Percentiles rank a stretch among this genome's conserved stretches.
Conservation (phyloP, 1,140 invertebrate species). For the Bombus consobrinus region DNA sequence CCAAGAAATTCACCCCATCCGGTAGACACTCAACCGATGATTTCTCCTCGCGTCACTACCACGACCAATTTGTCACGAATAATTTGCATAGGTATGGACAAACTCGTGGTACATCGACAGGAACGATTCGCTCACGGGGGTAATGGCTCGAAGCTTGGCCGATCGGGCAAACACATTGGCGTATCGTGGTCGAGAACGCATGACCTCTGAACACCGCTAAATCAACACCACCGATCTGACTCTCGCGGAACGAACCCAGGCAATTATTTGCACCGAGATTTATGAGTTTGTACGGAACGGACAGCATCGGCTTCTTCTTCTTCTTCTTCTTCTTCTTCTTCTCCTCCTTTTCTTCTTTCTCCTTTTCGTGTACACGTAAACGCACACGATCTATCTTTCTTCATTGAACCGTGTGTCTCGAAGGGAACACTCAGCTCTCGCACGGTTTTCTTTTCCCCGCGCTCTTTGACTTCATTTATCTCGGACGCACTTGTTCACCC, state of each 20-base stretch:
- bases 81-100: background rate
- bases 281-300: slow-evolving; percentile 78
- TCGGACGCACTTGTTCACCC: slow-evolving; percentile 65
- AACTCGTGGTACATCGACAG: background rate
- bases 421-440: slow-evolving; percentile 6
- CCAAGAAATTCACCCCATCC: background rate
- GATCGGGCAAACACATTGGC: slow-evolving; percentile 56
- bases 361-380: background rate
- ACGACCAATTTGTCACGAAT: slow-evolving; percentile 14
- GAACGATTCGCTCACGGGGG: slow-evolving; percentile 5
- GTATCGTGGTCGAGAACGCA: slow-evolving; percentile 59
- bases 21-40: background rate
- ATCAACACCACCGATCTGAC: slow-evolving; percentile 79
- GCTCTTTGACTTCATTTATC: slow-evolving; percentile 69
- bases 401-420: background rate
- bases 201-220: slow-evolving; percentile 79
- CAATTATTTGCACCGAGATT: slow-evolving; percentile 82
- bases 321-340: too few relatives aligned
- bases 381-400: background rate
- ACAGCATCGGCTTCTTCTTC: slow-evolving; percentile 64
- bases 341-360: too few relatives aligned
- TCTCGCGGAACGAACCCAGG: slow-evolving; percentile 68
- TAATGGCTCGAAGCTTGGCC: slow-evolving; percentile 44
- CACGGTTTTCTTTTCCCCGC: slow-evolving; percentile 46
- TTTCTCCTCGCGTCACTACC: background rate